A percentile compares a stretch with the other conserved stretches of the same genome.
These are phyloP conservation scores for Xestoiulus laeticollis DNA, from an alignment of 2,888 invertebrate species.

Conservation along the genomic window DNA sequence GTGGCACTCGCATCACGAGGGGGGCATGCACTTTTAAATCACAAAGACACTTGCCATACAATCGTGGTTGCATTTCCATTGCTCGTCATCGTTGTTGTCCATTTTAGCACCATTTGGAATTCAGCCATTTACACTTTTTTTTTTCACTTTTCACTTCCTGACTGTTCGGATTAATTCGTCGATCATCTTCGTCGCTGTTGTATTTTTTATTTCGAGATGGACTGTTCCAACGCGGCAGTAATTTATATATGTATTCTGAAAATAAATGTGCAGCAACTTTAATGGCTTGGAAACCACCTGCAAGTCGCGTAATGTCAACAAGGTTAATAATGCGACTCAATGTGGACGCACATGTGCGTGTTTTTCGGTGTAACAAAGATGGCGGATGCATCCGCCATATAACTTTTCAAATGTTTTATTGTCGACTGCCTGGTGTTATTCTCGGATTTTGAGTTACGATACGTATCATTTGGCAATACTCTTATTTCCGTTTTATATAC, in stretches of 20 bases:
- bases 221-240: background rate
- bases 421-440: background rate
- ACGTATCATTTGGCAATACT: background rate
- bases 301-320: conserved; percentile 3
- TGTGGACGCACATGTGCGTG: background rate
- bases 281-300: conserved; percentile 26
- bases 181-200: background rate
- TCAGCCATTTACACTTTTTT: background rate
- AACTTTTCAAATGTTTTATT: background rate
- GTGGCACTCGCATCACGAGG: background rate
- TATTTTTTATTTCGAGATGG: background rate
- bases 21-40: background rate
- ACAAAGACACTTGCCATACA: background rate
- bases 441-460: background rate
- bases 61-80: background rate
- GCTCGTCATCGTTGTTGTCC: background rate
- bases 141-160: background rate
- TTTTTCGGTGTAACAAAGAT: background rate
- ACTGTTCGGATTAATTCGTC: background rate
- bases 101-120: background rate
- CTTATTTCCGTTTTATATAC: conserved; percentile 4
- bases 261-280: conserved; percentile 13
- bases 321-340: background rate
- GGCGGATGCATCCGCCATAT: background rate
- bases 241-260: background rate